Conservation (phyloP, 2,888 invertebrate genomes). For the Carcina quercana region DNA sequence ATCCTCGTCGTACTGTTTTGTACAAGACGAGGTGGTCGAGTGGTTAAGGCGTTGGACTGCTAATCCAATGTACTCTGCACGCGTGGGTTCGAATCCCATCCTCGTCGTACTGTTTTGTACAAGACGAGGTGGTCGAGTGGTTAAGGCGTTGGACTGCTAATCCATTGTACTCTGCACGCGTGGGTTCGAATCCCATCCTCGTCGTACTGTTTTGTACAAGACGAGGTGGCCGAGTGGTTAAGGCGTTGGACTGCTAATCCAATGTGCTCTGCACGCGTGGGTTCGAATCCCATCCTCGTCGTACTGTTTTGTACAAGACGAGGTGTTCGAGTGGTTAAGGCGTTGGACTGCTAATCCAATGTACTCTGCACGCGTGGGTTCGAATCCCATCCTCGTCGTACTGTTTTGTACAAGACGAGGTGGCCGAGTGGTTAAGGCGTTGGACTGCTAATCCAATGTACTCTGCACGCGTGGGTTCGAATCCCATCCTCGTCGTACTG, state of each 20-base stretch:
- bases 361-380: slow-evolving; percentile 90
- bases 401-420: slow-evolving; percentile 1
- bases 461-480: slow-evolving; percentile 90
- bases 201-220: slow-evolving; percentile 70
- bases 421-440: slow-evolving; percentile 54
- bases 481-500: slow-evolving; percentile 83
- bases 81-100: slow-evolving; percentile 90
- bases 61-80: slow-evolving; percentile 91
- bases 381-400: slow-evolving; percentile 89
- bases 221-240: slow-evolving; percentile 41
- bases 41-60: slow-evolving; percentile 91
- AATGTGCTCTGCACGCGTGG: slow-evolving; percentile 85
- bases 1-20: slow-evolving; percentile 88
- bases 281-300: slow-evolving; percentile 89
- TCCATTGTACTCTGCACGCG: slow-evolving; percentile 90
- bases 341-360: slow-evolving; percentile 91
- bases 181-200: slow-evolving; percentile 89
- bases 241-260: slow-evolving; percentile 63
- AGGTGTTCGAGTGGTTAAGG: slow-evolving; percentile 92
- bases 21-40: slow-evolving; percentile 86
- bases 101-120: too few species aligned
- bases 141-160: slow-evolving; percentile 91
- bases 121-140: slow-evolving; percentile 89
- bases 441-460: slow-evolving; percentile 61
- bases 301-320: slow-evolving; percentile 73